Evolutionary conservation across 2,888 invertebrate genomes (phyloP).

Genomic region (Invenusta paracnida): DNA sequence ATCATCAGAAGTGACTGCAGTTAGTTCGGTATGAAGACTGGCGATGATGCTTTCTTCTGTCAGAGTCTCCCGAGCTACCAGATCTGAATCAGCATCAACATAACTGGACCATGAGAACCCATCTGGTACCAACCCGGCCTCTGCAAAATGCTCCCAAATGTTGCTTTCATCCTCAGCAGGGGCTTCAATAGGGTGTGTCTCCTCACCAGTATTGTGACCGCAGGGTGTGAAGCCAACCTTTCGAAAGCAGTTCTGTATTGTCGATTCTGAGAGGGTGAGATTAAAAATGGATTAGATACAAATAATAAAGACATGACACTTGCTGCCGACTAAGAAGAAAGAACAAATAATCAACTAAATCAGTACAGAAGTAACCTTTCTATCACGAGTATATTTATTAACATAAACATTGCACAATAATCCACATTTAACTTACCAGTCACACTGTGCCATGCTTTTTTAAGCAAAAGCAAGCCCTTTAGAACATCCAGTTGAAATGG

Average conservation of each 20-base stretch:
- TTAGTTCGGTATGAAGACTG: not conserved
- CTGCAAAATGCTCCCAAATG: not conserved
- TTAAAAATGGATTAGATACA: too few species aligned
- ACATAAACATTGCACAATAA: too few species aligned
- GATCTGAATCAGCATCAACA: not conserved
- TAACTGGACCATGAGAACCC: not conserved
- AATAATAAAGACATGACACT: too few species aligned
- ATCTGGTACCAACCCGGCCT: not conserved
- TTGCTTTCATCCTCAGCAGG: not conserved
- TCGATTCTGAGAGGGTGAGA: too few species aligned
- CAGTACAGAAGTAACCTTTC: too few species aligned
- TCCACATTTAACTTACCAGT: too few species aligned
- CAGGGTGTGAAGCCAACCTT: not conserved
- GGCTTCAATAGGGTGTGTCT: not conserved
- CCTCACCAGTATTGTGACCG: not conserved
- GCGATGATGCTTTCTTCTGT: not conserved
- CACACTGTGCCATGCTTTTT: too few species aligned
- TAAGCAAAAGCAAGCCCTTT: too few species aligned
- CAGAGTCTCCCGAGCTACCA: not conserved
- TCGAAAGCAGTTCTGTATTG: not conserved
- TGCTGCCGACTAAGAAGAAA: too few species aligned
- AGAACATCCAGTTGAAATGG: too few species aligned
- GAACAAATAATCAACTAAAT: too few species aligned
- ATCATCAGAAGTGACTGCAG: not conserved
- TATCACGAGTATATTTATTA: too few species aligned